These are phyloP conservation scores for Mylabris sibirica DNA, from an alignment of 2,888 invertebrate species.

Conservation along the genomic window DNA sequence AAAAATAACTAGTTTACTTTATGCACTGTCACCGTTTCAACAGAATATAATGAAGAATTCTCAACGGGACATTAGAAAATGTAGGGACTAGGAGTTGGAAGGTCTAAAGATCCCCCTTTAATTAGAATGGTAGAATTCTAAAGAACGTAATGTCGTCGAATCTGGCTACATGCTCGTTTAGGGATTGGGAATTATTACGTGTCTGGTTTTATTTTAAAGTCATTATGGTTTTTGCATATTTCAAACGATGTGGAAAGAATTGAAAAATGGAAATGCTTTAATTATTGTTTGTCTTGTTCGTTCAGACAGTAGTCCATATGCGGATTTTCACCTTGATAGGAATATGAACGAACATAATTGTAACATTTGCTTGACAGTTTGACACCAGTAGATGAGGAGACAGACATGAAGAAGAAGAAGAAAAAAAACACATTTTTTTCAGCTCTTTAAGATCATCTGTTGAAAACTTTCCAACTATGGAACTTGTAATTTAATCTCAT, in stretches of 20 bases:
- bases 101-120: constrained; percentile 33
- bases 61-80: constrained; percentile 35
- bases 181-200: constrained; percentile 9
- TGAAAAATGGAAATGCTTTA: not conserved
- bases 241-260: not conserved
- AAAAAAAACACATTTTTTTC: not conserved
- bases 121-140: constrained; percentile 32
- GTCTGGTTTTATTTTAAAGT: constrained; percentile 10
- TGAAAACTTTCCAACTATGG: constrained; percentile 23
- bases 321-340: not conserved
- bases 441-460: constrained; percentile 20
- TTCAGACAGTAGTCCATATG: not conserved
- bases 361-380: constrained; percentile 30
- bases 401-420: not conserved
- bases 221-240: constrained; percentile 6
- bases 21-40: constrained; percentile 40
- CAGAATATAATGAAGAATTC: constrained; percentile 39
- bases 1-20: constrained; percentile 43
- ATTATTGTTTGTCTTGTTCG: not conserved
- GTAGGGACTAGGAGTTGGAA: constrained; percentile 23
- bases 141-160: not conserved
- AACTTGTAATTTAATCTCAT: constrained; percentile 30
- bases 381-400: constrained; percentile 24
- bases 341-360: constrained; percentile 12
- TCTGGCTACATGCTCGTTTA: constrained; percentile 3